Evolutionary conservation across 2,113 vertebrate species (phyloP), one percentile per base, ranked within the genome.

Genomic region (Dasyurus viverrinus): DNA sequence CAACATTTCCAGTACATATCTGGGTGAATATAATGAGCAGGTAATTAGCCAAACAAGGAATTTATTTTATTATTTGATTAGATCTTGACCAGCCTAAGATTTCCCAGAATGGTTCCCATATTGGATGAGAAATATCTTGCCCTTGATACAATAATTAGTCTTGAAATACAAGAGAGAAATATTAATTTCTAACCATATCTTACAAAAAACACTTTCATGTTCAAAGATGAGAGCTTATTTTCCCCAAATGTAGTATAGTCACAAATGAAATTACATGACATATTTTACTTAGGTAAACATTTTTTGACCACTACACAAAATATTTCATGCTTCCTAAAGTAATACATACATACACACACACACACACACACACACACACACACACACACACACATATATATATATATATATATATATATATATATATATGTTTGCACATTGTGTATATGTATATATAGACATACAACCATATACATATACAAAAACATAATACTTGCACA

Each of bases 171-270:
- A 30, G 57, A 30, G 57, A 36, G 3, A 60, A 60, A 60, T 30
- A 30, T 3, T 27, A 8, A 57, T 11, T 57, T 30, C 26, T 57
- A 26, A 60, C 0, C 55, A 89, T 96, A 95, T 96, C 97, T 97
- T 93, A 90, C 27, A 48, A 42, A 47, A 93, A 97, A 96, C 93
- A 97, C 48, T 93, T 95, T 89, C 30, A 0, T n/a, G 90, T 94
- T 53, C 92, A 90, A n/a, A 54, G 92, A 94, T 93, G 90, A 95
- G 90, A 92, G n/a, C 22, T 84, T 52, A 92, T 94, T 96, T 95
- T 91, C 91, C 94, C 57, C 84, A 90, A 90, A 46, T 42, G 27
- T 11, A n/a, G 90, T n/a, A 1, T 42, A 93, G 46, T 94, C 90
- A 55, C 36, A 91, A 96, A 54, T 94, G 94, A 94, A 48, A 46